Evolutionary conservation across 35 echinoderm and acorn worm species (phyloP).

Genomic region (Heliocidaris tuberculata): DNA sequence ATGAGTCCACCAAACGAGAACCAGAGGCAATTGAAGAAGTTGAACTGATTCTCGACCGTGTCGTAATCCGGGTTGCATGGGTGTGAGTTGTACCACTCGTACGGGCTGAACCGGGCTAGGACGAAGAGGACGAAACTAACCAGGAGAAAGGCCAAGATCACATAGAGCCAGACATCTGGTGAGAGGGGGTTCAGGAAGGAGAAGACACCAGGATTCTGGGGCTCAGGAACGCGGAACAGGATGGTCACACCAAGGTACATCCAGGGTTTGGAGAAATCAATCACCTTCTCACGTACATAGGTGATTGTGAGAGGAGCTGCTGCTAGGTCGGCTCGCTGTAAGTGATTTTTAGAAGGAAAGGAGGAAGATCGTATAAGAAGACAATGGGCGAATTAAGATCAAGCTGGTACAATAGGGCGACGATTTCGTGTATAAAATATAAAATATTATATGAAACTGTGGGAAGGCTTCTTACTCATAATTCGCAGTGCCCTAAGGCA

Average conservation of each 20-base stretch:
- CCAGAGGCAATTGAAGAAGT: conserved; percentile 92
- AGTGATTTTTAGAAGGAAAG: not conserved
- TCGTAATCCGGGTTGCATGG: conserved; percentile 98
- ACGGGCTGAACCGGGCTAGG: conserved; percentile 90
- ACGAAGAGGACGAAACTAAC: conserved; percentile 90
- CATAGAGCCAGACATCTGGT: conserved; percentile 93
- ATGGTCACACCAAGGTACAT: conserved; percentile 96
- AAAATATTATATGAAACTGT: too few species aligned
- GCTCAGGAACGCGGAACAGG: conserved; percentile 81
- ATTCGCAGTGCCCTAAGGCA: too few species aligned
- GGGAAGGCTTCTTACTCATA: too few species aligned
- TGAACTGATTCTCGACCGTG: conserved; percentile 91
- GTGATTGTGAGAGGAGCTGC: conserved; percentile 93
- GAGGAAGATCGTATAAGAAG: not conserved
- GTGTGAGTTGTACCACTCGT: conserved; percentile 95
- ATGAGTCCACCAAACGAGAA: conserved; percentile 92
- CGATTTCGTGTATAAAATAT: not conserved
- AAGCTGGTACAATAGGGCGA: not conserved
- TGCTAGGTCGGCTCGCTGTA: conserved; percentile 90
- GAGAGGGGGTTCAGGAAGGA: conserved; percentile 92
- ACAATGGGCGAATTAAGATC: not conserved
- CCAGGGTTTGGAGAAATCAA: conserved; percentile 96
- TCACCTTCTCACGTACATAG: conserved; percentile 78
- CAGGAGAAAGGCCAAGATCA: conserved; percentile 75
- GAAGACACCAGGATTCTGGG: conserved; percentile 94